Evolutionary conservation across 2,797 vertebrate species (phyloP).

Genomic region (Epinephelus awoara): DNA sequence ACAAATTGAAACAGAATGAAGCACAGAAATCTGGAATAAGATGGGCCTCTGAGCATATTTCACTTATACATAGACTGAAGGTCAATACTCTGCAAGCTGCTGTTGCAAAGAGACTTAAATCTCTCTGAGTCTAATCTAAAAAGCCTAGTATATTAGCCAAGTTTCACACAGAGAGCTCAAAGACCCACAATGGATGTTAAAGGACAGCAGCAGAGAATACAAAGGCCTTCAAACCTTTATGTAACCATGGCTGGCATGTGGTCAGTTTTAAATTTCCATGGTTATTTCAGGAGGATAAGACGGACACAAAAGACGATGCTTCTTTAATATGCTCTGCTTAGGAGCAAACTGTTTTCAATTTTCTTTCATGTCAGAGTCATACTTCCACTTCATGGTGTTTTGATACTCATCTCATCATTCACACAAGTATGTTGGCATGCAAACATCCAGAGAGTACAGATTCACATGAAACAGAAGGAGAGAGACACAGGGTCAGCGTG

Average conservation of each 20-base stretch:
- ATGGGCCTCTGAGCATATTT: conserved; percentile 50
- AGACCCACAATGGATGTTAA: conserved; percentile 47
- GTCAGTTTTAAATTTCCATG: conserved; percentile 54
- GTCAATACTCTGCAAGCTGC: conserved; percentile 57
- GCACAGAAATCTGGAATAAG: conserved; percentile 44
- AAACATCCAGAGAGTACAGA: no score
- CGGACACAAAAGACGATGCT: conserved; percentile 11
- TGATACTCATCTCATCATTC: conserved; percentile 6
- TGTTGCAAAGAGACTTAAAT: conserved; percentile 55
- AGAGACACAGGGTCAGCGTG: conserved; percentile 46
- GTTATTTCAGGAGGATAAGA: conserved; percentile 57
- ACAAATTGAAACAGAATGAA: conserved; percentile 50
- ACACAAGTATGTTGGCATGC: conserved; percentile 1
- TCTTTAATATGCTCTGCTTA: conserved; percentile 6
- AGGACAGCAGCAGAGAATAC: conserved; percentile 55
- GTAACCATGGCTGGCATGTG: conserved; percentile 54
- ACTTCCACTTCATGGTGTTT: neutral
- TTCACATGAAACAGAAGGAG: conserved; percentile 7
- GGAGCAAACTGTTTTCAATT: neutral
- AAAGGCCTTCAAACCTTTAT: conserved; percentile 59
- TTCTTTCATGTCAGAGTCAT: neutral
- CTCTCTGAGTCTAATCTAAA: conserved; percentile 66
- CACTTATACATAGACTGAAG: conserved; percentile 59
- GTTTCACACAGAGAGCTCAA: conserved; percentile 67
- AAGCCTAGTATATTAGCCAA: conserved; percentile 48